Evolutionary conservation across 2,888 invertebrate species (phyloP), one percentile per base, ranked within the genome.

Genomic region (Lordiphosa andalusiaca): DNA sequence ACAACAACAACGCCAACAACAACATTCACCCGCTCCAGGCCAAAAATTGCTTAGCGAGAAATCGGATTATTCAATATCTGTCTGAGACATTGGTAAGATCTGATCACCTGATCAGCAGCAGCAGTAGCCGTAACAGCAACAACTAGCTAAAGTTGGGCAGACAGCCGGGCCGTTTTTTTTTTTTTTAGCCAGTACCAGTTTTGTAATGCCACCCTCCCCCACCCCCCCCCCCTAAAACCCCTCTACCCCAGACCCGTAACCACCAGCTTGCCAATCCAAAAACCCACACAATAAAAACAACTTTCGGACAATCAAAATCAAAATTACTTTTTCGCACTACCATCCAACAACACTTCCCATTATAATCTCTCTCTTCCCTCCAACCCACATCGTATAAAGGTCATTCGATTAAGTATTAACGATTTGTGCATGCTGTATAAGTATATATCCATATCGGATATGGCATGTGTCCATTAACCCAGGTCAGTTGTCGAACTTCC

Each of bases 31-130:
- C 72, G 89, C 87, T 68, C 83, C 86, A 66, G 73, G 72, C 90
- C 87, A 84, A 63, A 91, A 91, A 75, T 90, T 91, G 73, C 90
- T 91, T 67, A 91, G 91, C 77, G 92, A 93, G 76, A 92, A 93
- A 77, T 93, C 93, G 73, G 94, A 94, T 89, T 94, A 94, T 87
- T 94, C 94, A 62, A 94, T 94, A 90, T 93, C 94, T 70, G 94
- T 94, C 88, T 94, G 92, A 92, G 83, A 82, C 76, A 77, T 77
- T 85, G 76, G 76, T 62, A 77, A 77, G 76, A 85, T 77, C 77
- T 85, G 77, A 85, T 80, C 81, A 56, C 53, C 62, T 33, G 69
- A 66, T 68, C 69, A 66, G 75, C 63, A 71, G 23, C 49, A 61
- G 25, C 25, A 25, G 25, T 6, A 7, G 7, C 25, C 7, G 25